Percentiles rank a stretch among this genome's conserved stretches.
Conservation (phyloP, 2,888 invertebrate genomes). For the Pecten maximus region DNA sequence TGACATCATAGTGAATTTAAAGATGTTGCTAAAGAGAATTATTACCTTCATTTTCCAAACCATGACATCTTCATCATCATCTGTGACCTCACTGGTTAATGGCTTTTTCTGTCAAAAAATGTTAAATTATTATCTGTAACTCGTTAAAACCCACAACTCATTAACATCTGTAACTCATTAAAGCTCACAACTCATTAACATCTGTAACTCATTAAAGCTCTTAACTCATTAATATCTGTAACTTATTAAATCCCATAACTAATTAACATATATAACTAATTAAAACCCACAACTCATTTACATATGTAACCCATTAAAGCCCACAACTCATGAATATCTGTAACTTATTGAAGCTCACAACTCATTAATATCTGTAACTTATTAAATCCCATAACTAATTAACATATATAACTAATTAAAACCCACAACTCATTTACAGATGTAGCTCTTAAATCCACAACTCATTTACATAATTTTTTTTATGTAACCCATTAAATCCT, state of each 20-base stretch:
- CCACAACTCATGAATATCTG: too few species aligned
- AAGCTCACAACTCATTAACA: too few species aligned
- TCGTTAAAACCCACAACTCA: background rate
- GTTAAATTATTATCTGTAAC: background rate
- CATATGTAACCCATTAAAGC: background rate
- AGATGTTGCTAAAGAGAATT: background rate
- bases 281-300: background rate
- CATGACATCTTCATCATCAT: slow-evolving; percentile 60
- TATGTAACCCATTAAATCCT: too few species aligned
- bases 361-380: background rate
- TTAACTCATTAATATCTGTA: background rate
- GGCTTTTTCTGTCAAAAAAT: slow-evolving; percentile 56
- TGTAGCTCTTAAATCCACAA: background rate
- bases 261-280: slow-evolving; percentile 19
- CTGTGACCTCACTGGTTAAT: slow-evolving; percentile 55
- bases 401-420: slow-evolving; percentile 11
- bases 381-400: background rate
- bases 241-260: background rate
- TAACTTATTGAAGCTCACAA: background rate
- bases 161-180: background rate
- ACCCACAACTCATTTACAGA: background rate
- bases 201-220: too few species aligned
- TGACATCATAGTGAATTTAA: background rate
- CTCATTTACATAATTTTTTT: background rate
- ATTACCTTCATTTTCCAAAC: slow-evolving; percentile 52